Base-by-base conservation (phyloP, 1,140 invertebrate species). In the Pogonomyrmex californicus region DNA sequence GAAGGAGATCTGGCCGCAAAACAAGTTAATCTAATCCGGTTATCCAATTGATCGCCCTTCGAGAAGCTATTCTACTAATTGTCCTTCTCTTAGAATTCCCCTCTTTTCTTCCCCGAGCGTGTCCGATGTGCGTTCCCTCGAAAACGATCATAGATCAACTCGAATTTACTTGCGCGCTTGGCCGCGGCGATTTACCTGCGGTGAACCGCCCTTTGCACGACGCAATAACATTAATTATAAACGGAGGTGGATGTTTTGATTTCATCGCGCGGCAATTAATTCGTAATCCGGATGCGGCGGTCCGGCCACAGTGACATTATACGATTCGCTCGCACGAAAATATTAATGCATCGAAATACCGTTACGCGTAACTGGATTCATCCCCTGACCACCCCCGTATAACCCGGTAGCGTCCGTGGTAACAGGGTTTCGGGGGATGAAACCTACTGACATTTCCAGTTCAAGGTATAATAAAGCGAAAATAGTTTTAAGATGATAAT, bases 51-150 rank as follows among this genome's bases (percentile, higher is more conserved):
- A 93, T 93, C 91, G 77, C 91, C 91, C 91, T 92, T 92, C 85
- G 88, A 85, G 90, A 86, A 92, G 85, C 92, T 90, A 94, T 94
- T 94, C 92, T 89, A 86, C 91, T 93, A 93, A 94, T 95, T 94
- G 92, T 94, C 88, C 90, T 79, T 87, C 86, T 63, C 88, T 83
- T 85, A 85, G 51, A 68, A 14, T 10, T 0, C 49, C 73, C 60
- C 62, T n/a, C 68, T 17, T 9, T 12, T 33, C 12, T 71, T 7
- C 17, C 36, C 5, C 44, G 5, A 49, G 73, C 12, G 14, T n/a
- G 30, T 56, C 17, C 51, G 23, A 23, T 23, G 23, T 33, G 23
- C 44, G 36, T 65, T 47, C 65, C 49, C 58, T 78, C 62, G 49
- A 47, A 83, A 87, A 83, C 65, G 65, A 87, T 90, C 87, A 73